Evolutionary conservation across 2,797 vertebrate species (phyloP).

Genomic region (Apogon talboti): DNA sequence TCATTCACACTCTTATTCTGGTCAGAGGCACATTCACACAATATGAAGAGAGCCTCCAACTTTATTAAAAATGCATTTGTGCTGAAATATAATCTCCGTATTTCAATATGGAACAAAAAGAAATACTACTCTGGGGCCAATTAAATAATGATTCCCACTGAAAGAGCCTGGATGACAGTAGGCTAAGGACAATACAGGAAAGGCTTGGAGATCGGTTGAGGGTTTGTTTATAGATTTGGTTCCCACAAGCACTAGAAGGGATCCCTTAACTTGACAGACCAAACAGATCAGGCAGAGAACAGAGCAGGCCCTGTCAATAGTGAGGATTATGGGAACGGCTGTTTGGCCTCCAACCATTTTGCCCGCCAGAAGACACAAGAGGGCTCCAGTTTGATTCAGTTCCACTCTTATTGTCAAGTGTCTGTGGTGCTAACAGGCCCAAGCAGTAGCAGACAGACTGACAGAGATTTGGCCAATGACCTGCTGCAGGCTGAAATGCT

Average conservation of each 20-base stretch:
- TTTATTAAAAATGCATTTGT: constrained; percentile 52
- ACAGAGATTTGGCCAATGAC: constrained; percentile 55
- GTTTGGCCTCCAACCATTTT: constrained; percentile 80
- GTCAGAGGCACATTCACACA: constrained; percentile 48
- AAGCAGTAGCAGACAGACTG: constrained; percentile 44
- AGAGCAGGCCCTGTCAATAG: constrained; percentile 76
- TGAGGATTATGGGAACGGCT: constrained; percentile 77
- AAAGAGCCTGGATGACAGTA: constrained; percentile 67
- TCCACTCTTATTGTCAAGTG: constrained; percentile 77
- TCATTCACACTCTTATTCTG: constrained; percentile 59
- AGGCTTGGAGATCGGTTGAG: constrained; percentile 64
- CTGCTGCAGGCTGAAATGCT: constrained; percentile 26
- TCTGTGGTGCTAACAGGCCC: constrained; percentile 61
- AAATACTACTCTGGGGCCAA: constrained; percentile 63
- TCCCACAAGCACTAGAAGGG: constrained; percentile 74
- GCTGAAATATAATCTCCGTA: constrained; percentile 56
- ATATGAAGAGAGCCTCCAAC: constrained; percentile 55
- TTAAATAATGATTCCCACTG: constrained; percentile 76
- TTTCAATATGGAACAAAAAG: constrained; percentile 55
- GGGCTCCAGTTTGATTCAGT: constrained; percentile 78
- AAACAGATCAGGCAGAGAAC: constrained; percentile 78
- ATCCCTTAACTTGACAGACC: constrained; percentile 78
- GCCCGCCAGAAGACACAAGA: constrained; percentile 78
- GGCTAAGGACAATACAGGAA: constrained; percentile 69
- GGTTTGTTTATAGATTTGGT: constrained; percentile 78